phyloP scores from a whole-genome alignment of 2,113 vertebrate species.

The Ancistrus triradiatus region DNA sequence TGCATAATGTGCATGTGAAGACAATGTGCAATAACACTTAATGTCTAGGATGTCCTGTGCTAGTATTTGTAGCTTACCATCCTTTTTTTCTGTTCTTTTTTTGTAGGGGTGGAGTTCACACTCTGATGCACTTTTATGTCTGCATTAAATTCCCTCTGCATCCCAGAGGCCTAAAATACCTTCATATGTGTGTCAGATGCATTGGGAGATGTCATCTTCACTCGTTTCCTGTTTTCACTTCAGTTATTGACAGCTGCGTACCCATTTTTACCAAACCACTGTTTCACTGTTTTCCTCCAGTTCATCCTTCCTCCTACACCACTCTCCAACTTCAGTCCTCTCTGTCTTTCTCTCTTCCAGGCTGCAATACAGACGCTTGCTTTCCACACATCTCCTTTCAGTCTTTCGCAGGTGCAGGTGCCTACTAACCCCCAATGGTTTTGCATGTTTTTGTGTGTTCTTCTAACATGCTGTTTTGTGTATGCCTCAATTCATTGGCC shows the following conservation, averaged over 20 bases:
- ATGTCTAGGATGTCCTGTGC: neutral
- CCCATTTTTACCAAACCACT: conserved; percentile 68
- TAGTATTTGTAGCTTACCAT: neutral
- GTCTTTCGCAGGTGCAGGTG: conserved; percentile 36
- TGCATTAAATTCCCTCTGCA: conserved; percentile 10
- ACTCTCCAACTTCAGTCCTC: conserved; percentile 35
- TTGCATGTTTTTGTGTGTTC: neutral
- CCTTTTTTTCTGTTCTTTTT: conserved; percentile 3
- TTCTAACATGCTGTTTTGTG: neutral
- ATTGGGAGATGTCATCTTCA: conserved; percentile 44
- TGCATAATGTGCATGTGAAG: conserved; percentile 11
- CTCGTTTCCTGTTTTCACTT: conserved; percentile 72
- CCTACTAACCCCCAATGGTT: neutral
- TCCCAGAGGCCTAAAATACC: conserved; percentile 28
- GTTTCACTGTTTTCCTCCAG: conserved; percentile 56
- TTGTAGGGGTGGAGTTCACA: neutral
- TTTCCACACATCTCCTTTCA: conserved; percentile 47
- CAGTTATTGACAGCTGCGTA: conserved; percentile 66
- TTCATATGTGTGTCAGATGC: conserved; percentile 43
- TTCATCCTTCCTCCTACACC: conserved; percentile 52
- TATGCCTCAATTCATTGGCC: too few species aligned
- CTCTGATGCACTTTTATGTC: conserved; percentile 8
- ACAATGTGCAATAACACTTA: conserved; percentile 3
- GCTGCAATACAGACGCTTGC: conserved; percentile 23
- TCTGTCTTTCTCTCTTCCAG: conserved; percentile 51